Conservation (phyloP, 2,113 vertebrate species). For the Sialia sialis region DNA sequence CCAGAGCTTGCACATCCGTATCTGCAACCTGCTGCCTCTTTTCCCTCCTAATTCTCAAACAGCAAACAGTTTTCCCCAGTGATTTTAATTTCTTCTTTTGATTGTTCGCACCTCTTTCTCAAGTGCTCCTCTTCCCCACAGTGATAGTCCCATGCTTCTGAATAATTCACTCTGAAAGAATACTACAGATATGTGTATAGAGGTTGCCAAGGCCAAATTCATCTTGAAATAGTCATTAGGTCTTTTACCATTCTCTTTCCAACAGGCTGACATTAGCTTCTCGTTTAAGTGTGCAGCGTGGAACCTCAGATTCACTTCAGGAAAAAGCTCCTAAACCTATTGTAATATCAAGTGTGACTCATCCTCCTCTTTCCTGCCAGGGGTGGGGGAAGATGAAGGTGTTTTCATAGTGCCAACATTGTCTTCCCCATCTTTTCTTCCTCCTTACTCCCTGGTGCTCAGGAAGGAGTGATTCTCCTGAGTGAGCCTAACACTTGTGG, state of each 20-base stretch:
- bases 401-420: background rate
- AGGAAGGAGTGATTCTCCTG: rapidly evolving
- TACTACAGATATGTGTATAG: background rate
- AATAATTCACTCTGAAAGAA: background rate
- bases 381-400: background rate
- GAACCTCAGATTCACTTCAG: background rate
- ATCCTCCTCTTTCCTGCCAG: background rate
- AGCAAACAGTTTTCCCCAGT: background rate
- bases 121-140: background rate
- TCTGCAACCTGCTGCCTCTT: background rate
- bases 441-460: background rate
- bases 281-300: background rate
- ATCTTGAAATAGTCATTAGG: background rate
- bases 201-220: background rate
- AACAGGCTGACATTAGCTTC: background rate
- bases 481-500: background rate
- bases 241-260: conserved; percentile 1
- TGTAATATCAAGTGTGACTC: background rate
- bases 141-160: background rate
- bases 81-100: background rate
- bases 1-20: background rate
- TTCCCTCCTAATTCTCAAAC: background rate
- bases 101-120: background rate
- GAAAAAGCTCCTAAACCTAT: background rate
- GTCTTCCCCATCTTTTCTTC: background rate